Evolutionary conservation across 2,888 invertebrate species (phyloP), one percentile per base, ranked within the genome.

Genomic region (Tinea semifulvella): DNA sequence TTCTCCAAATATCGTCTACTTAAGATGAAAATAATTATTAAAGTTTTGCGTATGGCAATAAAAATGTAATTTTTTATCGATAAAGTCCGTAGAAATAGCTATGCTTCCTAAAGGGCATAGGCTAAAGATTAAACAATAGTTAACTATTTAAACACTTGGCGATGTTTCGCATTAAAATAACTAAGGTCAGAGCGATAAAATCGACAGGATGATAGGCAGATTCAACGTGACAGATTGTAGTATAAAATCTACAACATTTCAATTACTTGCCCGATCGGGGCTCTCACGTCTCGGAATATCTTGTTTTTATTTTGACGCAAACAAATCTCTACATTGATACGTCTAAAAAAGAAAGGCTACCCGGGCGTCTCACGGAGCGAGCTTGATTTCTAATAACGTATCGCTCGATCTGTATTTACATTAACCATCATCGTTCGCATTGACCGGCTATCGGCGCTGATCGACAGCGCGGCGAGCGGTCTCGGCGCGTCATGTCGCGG

Each of bases 341-440:
- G 43, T 31, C 26, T 43, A 27, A 47, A 44, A 52, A 52, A 48
- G 44, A 43, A 52, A 48, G 44, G 45, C 50, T 17, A 25, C 28
- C 13, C 51, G 42, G 44, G 44, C 47, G 51, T 50, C 52, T 51
- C 51, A 52, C 52, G 53, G 47, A 48, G 53, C 52, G 52, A 50
- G 52, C 46, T 56, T 56, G 57, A 56, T 59, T 52, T 58, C 55
- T 57, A 60, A 55, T 58, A 56, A 52, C 56, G 52, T 61, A 58
- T 63, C 57, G 53, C 44, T 53, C 50, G 60, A 63, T 59, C 61
- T 54, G 58, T 57, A 63, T 60, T 60, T 57, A 58, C 60, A 58
- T 56, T 52, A 22, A 47, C 47, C 48, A 45, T 42, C 47, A 49
- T 49, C 43, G 43, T 43, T 27, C 42, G 26, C 31, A 43, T 43